Conservation (phyloP, 2,113 vertebrate genomes). For the Donacobius atricapilla region DNA sequence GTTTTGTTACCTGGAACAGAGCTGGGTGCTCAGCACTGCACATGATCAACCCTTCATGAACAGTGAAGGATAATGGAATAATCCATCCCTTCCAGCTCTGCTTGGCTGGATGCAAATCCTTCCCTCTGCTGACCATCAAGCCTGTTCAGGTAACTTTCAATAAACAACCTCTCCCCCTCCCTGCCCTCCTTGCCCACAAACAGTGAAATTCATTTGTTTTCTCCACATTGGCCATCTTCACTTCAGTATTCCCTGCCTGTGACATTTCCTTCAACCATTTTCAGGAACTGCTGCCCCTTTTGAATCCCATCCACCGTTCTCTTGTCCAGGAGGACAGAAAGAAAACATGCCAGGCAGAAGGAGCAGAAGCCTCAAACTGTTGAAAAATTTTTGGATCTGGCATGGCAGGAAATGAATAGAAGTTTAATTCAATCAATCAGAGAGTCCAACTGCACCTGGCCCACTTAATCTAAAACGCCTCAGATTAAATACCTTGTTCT, state of each 20-base stretch:
- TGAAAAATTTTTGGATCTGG: not conserved
- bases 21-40: not conserved
- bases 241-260: not conserved
- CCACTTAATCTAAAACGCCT: constrained; percentile 30
- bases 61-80: no score
- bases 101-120: not conserved
- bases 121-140: not conserved
- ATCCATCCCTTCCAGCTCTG: not conserved
- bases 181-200: not conserved
- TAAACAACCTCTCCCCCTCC: not conserved
- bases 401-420: constrained; percentile 23
- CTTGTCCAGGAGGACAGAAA: not conserved
- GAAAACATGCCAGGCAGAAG: not conserved
- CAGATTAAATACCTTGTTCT: constrained; percentile 51
- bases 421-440: constrained; percentile 34
- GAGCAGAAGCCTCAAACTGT: not conserved
- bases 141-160: not conserved
- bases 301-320: not conserved
- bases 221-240: not conserved
- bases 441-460: constrained; percentile 36
- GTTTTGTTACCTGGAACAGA: not conserved
- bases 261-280: not conserved
- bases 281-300: not conserved
- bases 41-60: not conserved
- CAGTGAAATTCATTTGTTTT: not conserved